These are phyloP conservation scores for Anarrhichthys ocellatus DNA, from an alignment of 2,113 vertebrate genomes.

Conservation along the genomic window DNA sequence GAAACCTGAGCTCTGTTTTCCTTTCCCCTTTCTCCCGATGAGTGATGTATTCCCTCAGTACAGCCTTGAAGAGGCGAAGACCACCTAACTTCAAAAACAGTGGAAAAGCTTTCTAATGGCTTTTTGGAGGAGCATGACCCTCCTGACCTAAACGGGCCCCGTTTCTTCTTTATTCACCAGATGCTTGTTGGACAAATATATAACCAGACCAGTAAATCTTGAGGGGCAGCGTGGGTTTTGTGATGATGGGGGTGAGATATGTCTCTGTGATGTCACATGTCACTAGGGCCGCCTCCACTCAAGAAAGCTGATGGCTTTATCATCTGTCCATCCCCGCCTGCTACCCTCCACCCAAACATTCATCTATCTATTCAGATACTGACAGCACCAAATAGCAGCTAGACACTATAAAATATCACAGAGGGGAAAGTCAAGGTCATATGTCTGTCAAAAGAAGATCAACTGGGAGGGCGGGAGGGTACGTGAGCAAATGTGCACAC, in stretches of 20 bases:
- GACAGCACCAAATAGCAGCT: constrained; percentile 72
- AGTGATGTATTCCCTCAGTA: constrained; percentile 41
- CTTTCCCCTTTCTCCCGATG: constrained; percentile 45
- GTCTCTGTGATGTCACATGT: constrained; percentile 64
- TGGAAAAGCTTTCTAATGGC: constrained; percentile 16
- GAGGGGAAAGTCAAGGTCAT: constrained; percentile 75
- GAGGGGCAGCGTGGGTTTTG: not conserved
- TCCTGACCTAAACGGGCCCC: constrained; percentile 3
- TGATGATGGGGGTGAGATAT: constrained; percentile 34
- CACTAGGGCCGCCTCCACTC: constrained; percentile 38
- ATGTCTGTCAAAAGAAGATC: constrained; percentile 69
- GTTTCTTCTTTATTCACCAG: constrained; percentile 18
- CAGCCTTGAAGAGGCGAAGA: constrained; percentile 65
- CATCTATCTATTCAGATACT: constrained; percentile 69
- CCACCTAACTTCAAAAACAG: constrained; percentile 54
- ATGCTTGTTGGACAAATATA: constrained; percentile 1
- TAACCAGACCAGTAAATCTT: constrained; percentile 47
- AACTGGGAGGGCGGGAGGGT: constrained; percentile 20
- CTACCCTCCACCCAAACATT: constrained; percentile 69
- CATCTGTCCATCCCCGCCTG: constrained; percentile 64
- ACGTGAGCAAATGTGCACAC: constrained; percentile 18
- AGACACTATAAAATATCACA: constrained; percentile 51
- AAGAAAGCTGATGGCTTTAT: constrained; percentile 77
- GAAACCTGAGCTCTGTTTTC: constrained; percentile 72
- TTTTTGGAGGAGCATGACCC: constrained; percentile 16